Evolutionary conservation across 2,888 invertebrate genomes (phyloP).

Genomic region (Nomada fucata): DNA sequence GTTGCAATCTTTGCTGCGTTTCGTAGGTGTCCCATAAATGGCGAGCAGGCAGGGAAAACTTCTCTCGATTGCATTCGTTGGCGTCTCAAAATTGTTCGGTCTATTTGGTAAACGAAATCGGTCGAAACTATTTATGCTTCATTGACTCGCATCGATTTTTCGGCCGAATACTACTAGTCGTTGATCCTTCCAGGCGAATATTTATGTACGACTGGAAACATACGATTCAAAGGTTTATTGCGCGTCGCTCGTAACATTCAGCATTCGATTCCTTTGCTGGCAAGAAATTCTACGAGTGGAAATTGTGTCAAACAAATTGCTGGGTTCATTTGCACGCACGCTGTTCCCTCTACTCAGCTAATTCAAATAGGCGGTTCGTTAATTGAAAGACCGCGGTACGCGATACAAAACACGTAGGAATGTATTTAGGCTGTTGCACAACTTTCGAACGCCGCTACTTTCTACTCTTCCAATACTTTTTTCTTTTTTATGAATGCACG

Average conservation of each 20-base stretch:
- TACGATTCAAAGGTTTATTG: too few relatives aligned
- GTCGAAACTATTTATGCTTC: neutral
- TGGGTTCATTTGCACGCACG: neutral
- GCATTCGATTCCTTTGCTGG: neutral
- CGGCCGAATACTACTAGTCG: neutral
- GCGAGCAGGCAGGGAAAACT: slow-evolving; percentile 34
- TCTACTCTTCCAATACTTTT: slow-evolving; percentile 25
- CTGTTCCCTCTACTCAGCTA: neutral
- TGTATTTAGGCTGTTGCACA: slow-evolving; percentile 32
- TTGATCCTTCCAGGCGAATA: neutral
- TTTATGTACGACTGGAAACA: too few relatives aligned
- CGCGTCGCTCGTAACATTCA: neutral
- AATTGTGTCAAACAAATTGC: too few relatives aligned
- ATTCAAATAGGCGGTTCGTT: neutral
- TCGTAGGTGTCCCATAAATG: slow-evolving; percentile 39
- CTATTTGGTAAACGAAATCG: slow-evolving; percentile 28
- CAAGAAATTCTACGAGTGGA: neutral
- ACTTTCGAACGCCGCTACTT: slow-evolving; percentile 22
- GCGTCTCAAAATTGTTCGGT: slow-evolving; percentile 1
- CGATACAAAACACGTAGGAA: neutral
- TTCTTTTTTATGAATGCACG: neutral
- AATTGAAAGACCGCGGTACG: neutral
- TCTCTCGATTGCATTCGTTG: slow-evolving; percentile 4
- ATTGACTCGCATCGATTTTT: neutral
- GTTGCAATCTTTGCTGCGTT: slow-evolving; percentile 24